Base-by-base conservation (phyloP, 2,797 vertebrate species). In the Octomys mimax region DNA sequence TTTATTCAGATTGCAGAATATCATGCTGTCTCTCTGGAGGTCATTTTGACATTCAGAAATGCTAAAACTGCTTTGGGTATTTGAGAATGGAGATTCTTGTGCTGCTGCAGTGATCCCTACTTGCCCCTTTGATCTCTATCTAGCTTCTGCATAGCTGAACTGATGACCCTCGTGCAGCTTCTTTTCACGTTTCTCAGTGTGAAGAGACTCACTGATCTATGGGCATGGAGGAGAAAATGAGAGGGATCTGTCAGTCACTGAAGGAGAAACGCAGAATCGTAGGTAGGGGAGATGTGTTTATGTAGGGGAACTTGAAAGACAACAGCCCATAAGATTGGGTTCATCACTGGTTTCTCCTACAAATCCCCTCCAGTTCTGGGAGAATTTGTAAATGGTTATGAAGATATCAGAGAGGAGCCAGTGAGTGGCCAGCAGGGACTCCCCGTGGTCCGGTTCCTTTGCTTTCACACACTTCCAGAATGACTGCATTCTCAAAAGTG, bases 21-120 rank as follows among this genome's bases (percentile, higher is more conserved):
- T 0, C 9, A 0, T 14, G 19, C 24, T 64, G 33, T 94, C 22
- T 86, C 21, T 4, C 46, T 39, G 36, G 21, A 14, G 31, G 26
- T 36, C 73, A 54, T 83, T 95, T 86, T 62, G 64, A 90, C 87
- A 85, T 93, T 79, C 24, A 39, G 80, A 86, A 87, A 83, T 61
- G 36, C 33, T 70, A 21, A 85, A 68, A 87, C 13, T 13, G 39
- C 33, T 1, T 82, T 64, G 42, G 57, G 49, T 80, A 0, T 18
- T 78, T 80, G 62, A 31, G n/a, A 46, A 84, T 78, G 54, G 75
- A 88, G 86, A 87, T 85, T 33, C 73, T 61, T 79, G n/a, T 33
- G 24, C 31, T 91, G 91, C 46, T 73, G 57, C 33, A 39, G 59
- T 39, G 39, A 62, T 18, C 26, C 21, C 33, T 4, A 3, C 16